These are phyloP conservation scores for Lepeophtheirus nordmannii DNA, from an alignment of 2,888 invertebrate genomes.

Conservation along the genomic window DNA sequence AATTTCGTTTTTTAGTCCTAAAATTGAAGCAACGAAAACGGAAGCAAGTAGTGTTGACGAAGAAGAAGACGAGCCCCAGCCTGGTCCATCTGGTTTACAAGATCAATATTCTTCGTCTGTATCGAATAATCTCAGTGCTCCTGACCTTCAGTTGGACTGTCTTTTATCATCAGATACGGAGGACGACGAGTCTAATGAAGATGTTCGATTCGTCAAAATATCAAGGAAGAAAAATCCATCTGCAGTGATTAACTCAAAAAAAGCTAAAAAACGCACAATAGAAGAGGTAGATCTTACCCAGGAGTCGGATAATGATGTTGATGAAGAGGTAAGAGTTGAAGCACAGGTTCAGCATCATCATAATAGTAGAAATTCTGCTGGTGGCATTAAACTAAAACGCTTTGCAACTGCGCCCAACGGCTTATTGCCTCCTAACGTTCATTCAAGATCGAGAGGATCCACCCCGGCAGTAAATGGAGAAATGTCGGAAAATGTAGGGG, in stretches of 20 bases:
- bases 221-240: slow-evolving; percentile 13
- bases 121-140: slow-evolving; percentile 44
- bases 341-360: background rate
- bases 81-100: slow-evolving; percentile 23
- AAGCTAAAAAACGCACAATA: background rate
- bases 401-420: slow-evolving; percentile 17
- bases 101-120: background rate
- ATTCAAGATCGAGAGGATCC: slow-evolving; percentile 4
- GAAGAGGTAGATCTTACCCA: slow-evolving; percentile 44
- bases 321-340: slow-evolving; percentile 17
- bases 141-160: slow-evolving; percentile 62
- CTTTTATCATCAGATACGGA: slow-evolving; percentile 38
- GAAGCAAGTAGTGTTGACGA: background rate
- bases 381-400: slow-evolving; percentile 8
- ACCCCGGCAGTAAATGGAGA: background rate
- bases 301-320: slow-evolving; percentile 40
- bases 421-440: slow-evolving; percentile 11
- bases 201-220: slow-evolving; percentile 31
- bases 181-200: slow-evolving; percentile 37
- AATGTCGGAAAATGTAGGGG: too few species aligned
- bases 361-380: background rate
- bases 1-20: background rate
- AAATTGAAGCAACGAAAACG: background rate
- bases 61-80: slow-evolving; percentile 13
- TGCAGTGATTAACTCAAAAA: background rate